Conservation (phyloP, 2,797 vertebrate genomes). For the Oreonectes daqikongensis region DNA sequence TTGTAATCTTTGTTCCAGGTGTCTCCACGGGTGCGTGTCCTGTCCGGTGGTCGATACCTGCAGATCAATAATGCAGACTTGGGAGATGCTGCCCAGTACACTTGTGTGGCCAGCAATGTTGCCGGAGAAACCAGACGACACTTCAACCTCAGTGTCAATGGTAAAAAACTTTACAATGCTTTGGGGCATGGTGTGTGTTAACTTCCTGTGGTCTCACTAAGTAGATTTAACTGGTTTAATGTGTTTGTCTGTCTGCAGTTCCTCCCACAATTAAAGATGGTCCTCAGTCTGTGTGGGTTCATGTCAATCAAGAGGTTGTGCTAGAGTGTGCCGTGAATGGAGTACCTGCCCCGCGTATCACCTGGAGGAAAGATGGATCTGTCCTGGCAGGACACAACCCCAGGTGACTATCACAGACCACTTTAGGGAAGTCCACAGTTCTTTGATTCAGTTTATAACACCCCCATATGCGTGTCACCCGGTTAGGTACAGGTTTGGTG, state of each 20-base stretch:
- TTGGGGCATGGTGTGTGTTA: neutral
- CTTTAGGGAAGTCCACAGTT: neutral
- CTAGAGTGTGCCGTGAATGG: conserved; percentile 87
- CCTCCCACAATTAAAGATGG: conserved; percentile 83
- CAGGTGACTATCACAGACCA: conserved; percentile 74
- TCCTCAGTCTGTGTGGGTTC: conserved; percentile 74
- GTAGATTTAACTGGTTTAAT: conserved; percentile 14
- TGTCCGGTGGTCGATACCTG: conserved; percentile 88
- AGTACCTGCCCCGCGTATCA: conserved; percentile 85
- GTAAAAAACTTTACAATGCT: conserved; percentile 68
- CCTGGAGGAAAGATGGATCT: conserved; percentile 93
- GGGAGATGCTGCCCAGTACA: conserved; percentile 85
- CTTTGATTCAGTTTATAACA: conserved; percentile 5
- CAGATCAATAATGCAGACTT: conserved; percentile 93
- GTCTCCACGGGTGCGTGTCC: conserved; percentile 85
- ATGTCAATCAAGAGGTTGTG: conserved; percentile 73
- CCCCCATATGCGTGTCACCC: neutral
- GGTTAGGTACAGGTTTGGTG: conserved; percentile 80
- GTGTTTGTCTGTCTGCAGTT: conserved; percentile 72
- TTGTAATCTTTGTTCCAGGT: conserved; percentile 70
- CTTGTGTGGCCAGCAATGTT: conserved; percentile 90
- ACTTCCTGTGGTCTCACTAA: conserved; percentile 10
- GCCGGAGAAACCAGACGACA: conserved; percentile 87
- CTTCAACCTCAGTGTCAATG: conserved; percentile 88
- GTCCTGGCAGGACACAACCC: conserved; percentile 80